Evolutionary conservation across 2,888 invertebrate species (phyloP), one percentile per base, ranked within the genome.

Genomic region (Muscina levida): DNA sequence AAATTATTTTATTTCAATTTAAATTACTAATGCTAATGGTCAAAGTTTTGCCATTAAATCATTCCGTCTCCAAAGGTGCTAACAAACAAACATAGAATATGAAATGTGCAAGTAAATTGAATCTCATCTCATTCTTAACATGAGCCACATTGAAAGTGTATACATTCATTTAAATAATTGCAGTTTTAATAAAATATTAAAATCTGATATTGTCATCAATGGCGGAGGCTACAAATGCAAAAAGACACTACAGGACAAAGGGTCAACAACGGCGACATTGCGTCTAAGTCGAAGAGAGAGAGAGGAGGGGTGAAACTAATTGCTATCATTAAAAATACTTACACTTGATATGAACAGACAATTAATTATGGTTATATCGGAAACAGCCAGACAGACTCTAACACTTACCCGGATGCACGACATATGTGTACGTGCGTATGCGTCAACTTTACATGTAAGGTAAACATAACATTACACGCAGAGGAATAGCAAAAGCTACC

Each of bases 261-360:
- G 19, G 8, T 22, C 39, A 53, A 22, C 24, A 17, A 62, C 8
- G 19, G 15, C 15, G 13, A 62, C 57, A 57, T 5, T 15, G 2
- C 15, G n/a, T 2, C 15, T 1, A 17, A 39, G 13, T 13, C 22
- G 11, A 68, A 24, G 46, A 17, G 57, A 24, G 51, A 19, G 57
- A 42, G 26, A 24, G 44, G 37, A 68, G 13, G 37, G 53, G 59
- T 67, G 62, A 67, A 67, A 81, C 73, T 81, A 81, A 81, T 77
- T 81, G 80, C 77, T 81, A 67, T 74, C 77, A 81, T 81, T 81
- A 81, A 81, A 81, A 81, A 81, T 81, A 81, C 73, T 81, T 81
- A 67, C 80, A 77, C 77, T 77, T 77, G 73, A 77, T 81, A 81
- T 71, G 73, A 77, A 71, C 65, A 71, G 48, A 74, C 73, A 68